Evolutionary conservation across 2,888 invertebrate species (phyloP).

Genomic region (Teinopalpus imperialis): DNA sequence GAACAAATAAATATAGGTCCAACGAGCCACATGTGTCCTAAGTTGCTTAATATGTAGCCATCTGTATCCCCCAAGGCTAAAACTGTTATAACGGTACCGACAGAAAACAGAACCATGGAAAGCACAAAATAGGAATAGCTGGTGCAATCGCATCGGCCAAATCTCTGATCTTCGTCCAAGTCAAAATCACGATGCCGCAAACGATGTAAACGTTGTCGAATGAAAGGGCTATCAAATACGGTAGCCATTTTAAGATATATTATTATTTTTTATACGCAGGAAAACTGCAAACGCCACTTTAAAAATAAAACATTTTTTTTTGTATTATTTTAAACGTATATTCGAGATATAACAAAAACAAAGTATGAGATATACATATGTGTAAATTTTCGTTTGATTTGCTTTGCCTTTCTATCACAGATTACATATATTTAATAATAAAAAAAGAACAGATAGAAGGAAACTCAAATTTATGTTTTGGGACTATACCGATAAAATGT

Average conservation of each 20-base stretch:
- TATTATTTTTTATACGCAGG: constrained; percentile 32
- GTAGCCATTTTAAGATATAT: constrained; percentile 78
- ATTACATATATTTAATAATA: constrained; percentile 5
- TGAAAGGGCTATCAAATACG: constrained; percentile 83
- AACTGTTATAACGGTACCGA: constrained; percentile 84
- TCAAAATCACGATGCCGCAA: constrained; percentile 81
- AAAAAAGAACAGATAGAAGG: not conserved
- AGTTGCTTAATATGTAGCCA: constrained; percentile 81
- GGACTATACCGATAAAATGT: too few species aligned
- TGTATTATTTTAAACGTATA: not conserved
- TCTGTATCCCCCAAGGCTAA: constrained; percentile 83
- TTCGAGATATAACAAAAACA: not conserved
- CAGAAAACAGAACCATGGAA: constrained; percentile 83
- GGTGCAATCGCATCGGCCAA: constrained; percentile 85
- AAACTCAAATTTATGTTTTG: not conserved
- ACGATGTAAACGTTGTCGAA: constrained; percentile 82
- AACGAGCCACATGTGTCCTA: constrained; percentile 86
- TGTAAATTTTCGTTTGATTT: constrained; percentile 17
- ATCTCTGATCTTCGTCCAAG: constrained; percentile 82
- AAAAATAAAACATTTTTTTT: constrained; percentile 29
- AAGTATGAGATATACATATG: constrained; percentile 8
- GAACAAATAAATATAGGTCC: constrained; percentile 86
- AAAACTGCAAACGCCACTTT: constrained; percentile 37
- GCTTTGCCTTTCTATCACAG: constrained; percentile 26
- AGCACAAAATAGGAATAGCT: constrained; percentile 85